These are phyloP conservation scores for Acrocephalus arundinaceus DNA, from an alignment of 2,113 vertebrate species.

Conservation along the genomic window DNA sequence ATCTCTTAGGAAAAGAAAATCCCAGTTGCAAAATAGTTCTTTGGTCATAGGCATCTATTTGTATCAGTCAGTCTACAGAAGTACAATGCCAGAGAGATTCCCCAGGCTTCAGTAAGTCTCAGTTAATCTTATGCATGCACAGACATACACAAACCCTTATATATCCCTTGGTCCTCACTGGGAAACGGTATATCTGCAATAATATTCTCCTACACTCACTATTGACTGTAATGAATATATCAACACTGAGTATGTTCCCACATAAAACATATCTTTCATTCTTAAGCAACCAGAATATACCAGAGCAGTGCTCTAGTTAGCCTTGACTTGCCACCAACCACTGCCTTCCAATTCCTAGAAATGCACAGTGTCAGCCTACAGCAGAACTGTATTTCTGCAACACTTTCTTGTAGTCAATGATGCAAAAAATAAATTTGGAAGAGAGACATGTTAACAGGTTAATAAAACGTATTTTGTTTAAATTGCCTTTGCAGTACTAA, in stretches of 20 bases:
- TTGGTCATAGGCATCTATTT: background rate
- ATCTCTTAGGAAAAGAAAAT: background rate
- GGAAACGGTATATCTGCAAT: background rate
- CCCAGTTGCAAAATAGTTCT: background rate
- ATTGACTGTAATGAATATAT: background rate
- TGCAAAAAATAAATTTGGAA: background rate
- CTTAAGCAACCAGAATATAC: background rate
- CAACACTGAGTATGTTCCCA: background rate
- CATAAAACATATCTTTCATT: background rate
- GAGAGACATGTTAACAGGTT: background rate
- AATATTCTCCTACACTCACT: background rate
- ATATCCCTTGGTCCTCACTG: background rate
- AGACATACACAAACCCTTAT: background rate
- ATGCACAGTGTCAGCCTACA: background rate
- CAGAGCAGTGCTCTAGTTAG: background rate
- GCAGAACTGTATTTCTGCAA: background rate
- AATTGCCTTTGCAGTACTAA: background rate
- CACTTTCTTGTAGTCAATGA: background rate
- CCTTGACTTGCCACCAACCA: background rate
- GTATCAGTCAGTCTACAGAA: background rate
- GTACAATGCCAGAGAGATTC: background rate
- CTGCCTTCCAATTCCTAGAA: background rate
- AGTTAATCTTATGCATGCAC: background rate
- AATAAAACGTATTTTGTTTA: background rate
- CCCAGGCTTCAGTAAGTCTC: background rate